Percentiles rank a stretch among this genome's conserved stretches.
Conservation (phyloP, 2,113 vertebrate species). For the Phasianus colchicus region DNA sequence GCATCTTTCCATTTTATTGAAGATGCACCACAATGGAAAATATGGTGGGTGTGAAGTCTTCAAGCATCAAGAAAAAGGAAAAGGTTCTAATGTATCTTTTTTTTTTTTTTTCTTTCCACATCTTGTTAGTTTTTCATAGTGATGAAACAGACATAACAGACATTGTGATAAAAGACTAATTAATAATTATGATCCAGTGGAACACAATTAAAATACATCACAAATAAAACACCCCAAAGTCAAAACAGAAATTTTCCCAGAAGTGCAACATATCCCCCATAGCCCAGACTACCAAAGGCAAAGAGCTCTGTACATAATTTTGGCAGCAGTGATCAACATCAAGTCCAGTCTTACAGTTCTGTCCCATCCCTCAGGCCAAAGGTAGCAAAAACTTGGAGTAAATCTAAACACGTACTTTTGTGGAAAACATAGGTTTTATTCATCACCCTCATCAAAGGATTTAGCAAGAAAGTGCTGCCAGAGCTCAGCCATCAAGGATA, state of each 20-base stretch:
- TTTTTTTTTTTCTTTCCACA: background rate
- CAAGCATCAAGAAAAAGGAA: background rate
- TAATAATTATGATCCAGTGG: background rate
- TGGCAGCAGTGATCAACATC: background rate
- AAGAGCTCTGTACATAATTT: rapidly evolving
- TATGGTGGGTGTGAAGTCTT: background rate
- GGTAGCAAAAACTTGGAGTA: background rate
- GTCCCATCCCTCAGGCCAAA: background rate
- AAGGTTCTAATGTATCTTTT: background rate
- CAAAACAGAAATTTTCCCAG: background rate
- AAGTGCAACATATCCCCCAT: background rate
- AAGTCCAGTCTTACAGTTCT: background rate
- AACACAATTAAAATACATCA: background rate
- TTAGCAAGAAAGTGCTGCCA: constrained; percentile 33
- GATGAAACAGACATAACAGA: background rate
- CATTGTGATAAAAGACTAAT: background rate
- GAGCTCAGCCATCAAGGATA: background rate
- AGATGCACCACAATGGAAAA: background rate
- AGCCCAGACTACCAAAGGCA: background rate
- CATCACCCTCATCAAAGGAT: background rate
- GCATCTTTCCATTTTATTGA: background rate
- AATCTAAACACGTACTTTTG: background rate
- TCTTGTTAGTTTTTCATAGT: background rate
- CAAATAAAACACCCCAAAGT: background rate
- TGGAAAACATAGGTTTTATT: background rate